phyloP scores from a whole-genome alignment of 1,140 invertebrate species.

The Magallana gigas region DNA sequence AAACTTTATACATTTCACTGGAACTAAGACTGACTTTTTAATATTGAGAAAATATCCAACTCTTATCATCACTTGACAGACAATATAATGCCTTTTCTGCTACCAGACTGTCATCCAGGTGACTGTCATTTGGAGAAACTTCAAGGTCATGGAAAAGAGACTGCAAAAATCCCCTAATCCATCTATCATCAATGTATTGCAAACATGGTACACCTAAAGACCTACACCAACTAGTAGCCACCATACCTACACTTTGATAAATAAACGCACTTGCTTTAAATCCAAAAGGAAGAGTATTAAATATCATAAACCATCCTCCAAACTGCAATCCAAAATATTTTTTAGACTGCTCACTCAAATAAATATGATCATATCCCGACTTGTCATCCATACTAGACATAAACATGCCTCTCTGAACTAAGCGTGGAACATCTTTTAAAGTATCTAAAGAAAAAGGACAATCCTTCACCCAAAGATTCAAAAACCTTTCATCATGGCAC shows the following conservation, averaged over 20 bases:
- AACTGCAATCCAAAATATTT: slow-evolving; percentile 61
- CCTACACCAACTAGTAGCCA: slow-evolving; percentile 7
- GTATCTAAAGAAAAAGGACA: slow-evolving; percentile 52
- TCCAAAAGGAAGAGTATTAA: slow-evolving; percentile 56
- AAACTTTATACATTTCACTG: slow-evolving; percentile 6
- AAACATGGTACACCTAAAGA: slow-evolving; percentile 9
- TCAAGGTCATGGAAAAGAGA: background rate
- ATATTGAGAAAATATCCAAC: slow-evolving; percentile 39
- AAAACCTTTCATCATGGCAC: slow-evolving; percentile 50
- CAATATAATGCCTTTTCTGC: slow-evolving; percentile 13
- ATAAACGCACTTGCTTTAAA: slow-evolving; percentile 58
- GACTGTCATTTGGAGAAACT: background rate
- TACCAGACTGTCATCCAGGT: background rate
- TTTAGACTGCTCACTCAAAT: background rate
- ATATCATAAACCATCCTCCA: slow-evolving; percentile 49
- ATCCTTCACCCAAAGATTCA: slow-evolving; percentile 53
- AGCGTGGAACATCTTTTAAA: slow-evolving; percentile 47
- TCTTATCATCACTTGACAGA: slow-evolving; percentile 46
- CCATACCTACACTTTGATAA: slow-evolving; percentile 50
- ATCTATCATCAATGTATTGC: slow-evolving; percentile 61
- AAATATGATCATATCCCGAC: slow-evolving; percentile 59
- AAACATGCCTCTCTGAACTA: background rate
- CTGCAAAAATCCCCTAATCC: slow-evolving; percentile 30
- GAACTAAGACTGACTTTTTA: slow-evolving; percentile 35
- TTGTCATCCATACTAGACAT: slow-evolving; percentile 53